These are phyloP conservation scores for Synergus japonicus DNA, from an alignment of 2,888 invertebrate species.

Conservation along the genomic window DNA sequence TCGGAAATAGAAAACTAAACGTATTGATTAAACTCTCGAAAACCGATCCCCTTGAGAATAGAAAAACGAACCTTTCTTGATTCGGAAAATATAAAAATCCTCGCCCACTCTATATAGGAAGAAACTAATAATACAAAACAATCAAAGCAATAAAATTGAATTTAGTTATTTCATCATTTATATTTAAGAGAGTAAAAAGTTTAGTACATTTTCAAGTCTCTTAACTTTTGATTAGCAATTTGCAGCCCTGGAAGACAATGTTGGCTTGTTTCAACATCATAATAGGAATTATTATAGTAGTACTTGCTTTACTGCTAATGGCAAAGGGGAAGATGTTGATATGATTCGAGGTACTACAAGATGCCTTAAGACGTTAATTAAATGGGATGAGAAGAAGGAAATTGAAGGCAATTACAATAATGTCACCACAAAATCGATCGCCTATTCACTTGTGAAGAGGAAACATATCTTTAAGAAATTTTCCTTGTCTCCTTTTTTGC, in stretches of 20 bases:
- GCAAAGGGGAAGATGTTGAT: not conserved
- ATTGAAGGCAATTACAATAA: constrained; percentile 42
- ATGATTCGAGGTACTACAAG: not conserved
- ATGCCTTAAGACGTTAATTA: not conserved
- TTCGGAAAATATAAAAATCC: not conserved
- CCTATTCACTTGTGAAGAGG: not conserved
- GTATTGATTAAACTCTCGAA: constrained; percentile 15
- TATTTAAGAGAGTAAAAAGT: too few relatives aligned
- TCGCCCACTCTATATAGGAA: not conserved
- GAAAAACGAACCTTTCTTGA: not conserved
- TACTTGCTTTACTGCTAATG: not conserved
- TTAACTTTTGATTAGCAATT: not conserved
- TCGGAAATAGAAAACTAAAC: not conserved
- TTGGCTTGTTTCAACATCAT: not conserved
- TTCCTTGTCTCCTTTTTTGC: constrained; percentile 1
- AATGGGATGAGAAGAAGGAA: not conserved
- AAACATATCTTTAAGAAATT: constrained; percentile 10
- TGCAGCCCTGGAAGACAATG: too few relatives aligned
- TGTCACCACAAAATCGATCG: constrained; percentile 45
- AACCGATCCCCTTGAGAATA: not conserved
- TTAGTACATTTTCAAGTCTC: too few relatives aligned
- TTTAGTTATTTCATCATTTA: too few relatives aligned
- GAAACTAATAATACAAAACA: not conserved
- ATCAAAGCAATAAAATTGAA: not conserved
- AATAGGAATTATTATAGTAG: not conserved